These are phyloP conservation scores for Sinohyriopsis cumingii DNA, from an alignment of 2,888 invertebrate genomes.

Conservation along the genomic window DNA sequence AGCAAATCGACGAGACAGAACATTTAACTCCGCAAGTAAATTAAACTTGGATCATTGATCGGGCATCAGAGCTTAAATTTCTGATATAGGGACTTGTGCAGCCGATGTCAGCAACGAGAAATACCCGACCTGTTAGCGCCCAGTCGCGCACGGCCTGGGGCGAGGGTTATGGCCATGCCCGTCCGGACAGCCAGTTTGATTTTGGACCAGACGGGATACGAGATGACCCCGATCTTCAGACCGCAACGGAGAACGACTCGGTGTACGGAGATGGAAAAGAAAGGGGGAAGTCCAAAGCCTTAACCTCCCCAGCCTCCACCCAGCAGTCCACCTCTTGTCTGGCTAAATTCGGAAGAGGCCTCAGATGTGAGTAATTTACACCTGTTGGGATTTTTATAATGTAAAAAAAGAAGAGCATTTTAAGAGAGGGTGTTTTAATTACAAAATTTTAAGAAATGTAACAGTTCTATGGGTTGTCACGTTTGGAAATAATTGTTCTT, in stretches of 20 bases:
- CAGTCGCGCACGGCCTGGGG: constrained; percentile 63
- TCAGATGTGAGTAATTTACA: constrained; percentile 64
- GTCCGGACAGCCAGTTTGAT: constrained; percentile 49
- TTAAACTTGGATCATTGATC: no score
- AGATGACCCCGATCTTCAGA: constrained; percentile 49
- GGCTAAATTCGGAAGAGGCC: constrained; percentile 59
- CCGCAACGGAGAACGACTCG: constrained; percentile 44
- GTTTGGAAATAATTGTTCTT: background rate
- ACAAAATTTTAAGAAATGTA: background rate
- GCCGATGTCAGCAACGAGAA: no score
- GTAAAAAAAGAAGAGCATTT: background rate
- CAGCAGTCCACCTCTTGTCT: constrained; percentile 49
- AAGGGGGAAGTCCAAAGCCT: constrained; percentile 24
- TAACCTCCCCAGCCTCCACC: constrained; percentile 22
- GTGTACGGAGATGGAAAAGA: constrained; percentile 37
- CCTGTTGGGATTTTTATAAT: background rate
- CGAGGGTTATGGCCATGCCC: constrained; percentile 37
- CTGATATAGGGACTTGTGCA: no score
- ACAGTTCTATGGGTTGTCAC: background rate
- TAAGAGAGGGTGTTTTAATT: background rate
- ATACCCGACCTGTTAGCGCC: constrained; percentile 55
- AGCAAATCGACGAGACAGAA: no score
- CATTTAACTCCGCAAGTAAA: no score
- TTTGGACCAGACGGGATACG: constrained; percentile 52
- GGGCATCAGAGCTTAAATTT: no score